phyloP scores from a whole-genome alignment of 2,888 invertebrate species.

The Onthophagus sagittarius region DNA sequence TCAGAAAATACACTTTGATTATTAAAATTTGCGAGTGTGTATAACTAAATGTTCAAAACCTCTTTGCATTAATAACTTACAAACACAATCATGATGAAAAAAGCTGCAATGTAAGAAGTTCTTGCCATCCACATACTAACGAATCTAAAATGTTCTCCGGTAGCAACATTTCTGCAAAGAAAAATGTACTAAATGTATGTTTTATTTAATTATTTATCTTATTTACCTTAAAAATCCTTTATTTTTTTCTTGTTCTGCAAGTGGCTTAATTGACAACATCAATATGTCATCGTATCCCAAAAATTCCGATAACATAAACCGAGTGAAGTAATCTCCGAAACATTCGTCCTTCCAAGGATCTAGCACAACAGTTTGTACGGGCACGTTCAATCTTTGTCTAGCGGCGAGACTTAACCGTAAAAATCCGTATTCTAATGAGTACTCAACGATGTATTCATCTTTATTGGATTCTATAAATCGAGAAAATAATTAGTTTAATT shows the following conservation, averaged over 20 bases:
- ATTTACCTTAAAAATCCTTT: conserved; percentile 83
- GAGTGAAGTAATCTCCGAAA: conserved; percentile 87
- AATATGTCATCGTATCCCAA: conserved; percentile 96
- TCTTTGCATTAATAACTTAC: conserved; percentile 65
- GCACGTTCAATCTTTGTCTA: conserved; percentile 83
- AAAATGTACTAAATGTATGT: background rate
- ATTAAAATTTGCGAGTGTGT: background rate
- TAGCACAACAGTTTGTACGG: conserved; percentile 80
- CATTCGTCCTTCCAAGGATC: conserved; percentile 88
- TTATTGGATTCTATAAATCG: conserved; percentile 60
- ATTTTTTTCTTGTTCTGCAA: conserved; percentile 95
- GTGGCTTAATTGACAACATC: conserved; percentile 92
- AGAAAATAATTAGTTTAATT: background rate
- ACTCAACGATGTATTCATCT: conserved; percentile 96
- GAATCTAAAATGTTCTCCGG: conserved; percentile 97
- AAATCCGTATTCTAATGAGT: conserved; percentile 96
- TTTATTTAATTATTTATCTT: background rate
- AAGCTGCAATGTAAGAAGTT: conserved; percentile 91
- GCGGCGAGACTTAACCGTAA: conserved; percentile 84
- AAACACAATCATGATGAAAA: conserved; percentile 97
- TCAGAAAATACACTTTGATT: background rate
- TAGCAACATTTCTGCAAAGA: conserved; percentile 15
- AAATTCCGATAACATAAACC: conserved; percentile 86
- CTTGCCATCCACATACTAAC: conserved; percentile 96
- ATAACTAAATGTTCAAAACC: background rate